A percentile compares a stretch with the other conserved stretches of the same genome.
Evolutionary conservation across 2,113 vertebrate species (phyloP).

Genomic region (Pardalotus punctatus): DNA sequence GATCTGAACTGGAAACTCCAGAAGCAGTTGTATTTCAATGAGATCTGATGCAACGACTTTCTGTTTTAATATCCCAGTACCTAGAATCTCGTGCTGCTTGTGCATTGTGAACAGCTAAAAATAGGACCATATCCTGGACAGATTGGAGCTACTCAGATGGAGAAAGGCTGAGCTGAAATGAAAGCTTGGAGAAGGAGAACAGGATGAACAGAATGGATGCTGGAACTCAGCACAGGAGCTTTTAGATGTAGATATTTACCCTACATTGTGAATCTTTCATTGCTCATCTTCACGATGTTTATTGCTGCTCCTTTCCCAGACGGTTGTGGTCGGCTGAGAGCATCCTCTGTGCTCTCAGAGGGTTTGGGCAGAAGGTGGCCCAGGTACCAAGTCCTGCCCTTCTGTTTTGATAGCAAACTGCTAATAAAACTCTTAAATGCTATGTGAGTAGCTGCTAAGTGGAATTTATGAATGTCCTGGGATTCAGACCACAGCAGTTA

Average conservation of each 20-base stretch:
- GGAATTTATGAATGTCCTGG: accelerated
- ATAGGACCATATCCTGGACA: not conserved
- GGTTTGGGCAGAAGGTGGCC: not conserved
- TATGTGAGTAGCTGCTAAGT: not conserved
- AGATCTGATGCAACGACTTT: not conserved
- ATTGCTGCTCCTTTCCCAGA: not conserved
- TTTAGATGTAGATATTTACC: not conserved
- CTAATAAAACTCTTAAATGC: not conserved
- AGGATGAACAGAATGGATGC: not conserved
- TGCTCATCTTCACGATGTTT: not conserved
- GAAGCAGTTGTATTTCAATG: not conserved
- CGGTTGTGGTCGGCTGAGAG: not conserved
- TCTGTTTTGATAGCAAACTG: not conserved
- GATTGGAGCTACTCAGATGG: not conserved
- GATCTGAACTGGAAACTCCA: not conserved
- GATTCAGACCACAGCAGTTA: not conserved
- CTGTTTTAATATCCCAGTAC: not conserved
- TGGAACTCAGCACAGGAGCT: not conserved
- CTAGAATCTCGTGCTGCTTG: not conserved
- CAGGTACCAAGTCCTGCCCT: not conserved
- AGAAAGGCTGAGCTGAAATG: not conserved
- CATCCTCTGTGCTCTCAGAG: not conserved
- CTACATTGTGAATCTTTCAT: not conserved
- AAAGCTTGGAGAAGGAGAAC: not conserved
- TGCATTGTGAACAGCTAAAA: not conserved